A percentile compares a stretch with the other conserved stretches of the same genome.
Conservation (phyloP, 2,113 vertebrate genomes). For the Plotosus lineatus region DNA sequence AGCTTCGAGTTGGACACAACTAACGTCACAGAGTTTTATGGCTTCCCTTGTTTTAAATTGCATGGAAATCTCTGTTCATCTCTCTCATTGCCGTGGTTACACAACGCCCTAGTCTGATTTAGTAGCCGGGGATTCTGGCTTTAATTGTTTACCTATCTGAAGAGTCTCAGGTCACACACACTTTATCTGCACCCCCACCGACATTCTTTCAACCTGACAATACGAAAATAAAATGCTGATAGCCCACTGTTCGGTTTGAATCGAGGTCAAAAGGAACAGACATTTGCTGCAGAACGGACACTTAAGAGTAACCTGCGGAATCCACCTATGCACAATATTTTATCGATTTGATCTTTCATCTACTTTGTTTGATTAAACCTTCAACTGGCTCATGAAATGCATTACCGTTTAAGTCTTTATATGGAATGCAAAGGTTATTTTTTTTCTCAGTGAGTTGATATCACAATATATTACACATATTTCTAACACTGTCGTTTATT, state of each 20-base stretch:
- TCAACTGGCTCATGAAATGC: neutral
- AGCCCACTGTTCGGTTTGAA: neutral
- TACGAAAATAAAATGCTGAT: conserved; percentile 8
- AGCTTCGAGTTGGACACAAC: neutral
- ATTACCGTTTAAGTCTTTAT: neutral
- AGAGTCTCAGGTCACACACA: neutral
- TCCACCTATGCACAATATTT: neutral
- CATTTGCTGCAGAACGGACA: neutral
- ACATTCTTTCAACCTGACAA: neutral
- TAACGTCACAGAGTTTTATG: neutral
- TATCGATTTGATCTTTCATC: neutral
- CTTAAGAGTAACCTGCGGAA: neutral
- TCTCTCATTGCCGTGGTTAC: neutral
- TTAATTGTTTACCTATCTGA: conserved; percentile 8
- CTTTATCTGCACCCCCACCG: conserved; percentile 9
- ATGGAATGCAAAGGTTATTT: neutral
- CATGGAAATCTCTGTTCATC: neutral
- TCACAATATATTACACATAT: neutral
- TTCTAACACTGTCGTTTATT: too few relatives aligned
- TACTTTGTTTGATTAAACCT: neutral
- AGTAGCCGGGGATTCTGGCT: neutral
- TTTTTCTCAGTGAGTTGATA: neutral
- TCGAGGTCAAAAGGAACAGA: neutral
- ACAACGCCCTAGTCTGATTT: neutral
- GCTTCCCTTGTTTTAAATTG: neutral